phyloP scores from a whole-genome alignment of 2,113 vertebrate species.

The Syngnathus scovelli region DNA sequence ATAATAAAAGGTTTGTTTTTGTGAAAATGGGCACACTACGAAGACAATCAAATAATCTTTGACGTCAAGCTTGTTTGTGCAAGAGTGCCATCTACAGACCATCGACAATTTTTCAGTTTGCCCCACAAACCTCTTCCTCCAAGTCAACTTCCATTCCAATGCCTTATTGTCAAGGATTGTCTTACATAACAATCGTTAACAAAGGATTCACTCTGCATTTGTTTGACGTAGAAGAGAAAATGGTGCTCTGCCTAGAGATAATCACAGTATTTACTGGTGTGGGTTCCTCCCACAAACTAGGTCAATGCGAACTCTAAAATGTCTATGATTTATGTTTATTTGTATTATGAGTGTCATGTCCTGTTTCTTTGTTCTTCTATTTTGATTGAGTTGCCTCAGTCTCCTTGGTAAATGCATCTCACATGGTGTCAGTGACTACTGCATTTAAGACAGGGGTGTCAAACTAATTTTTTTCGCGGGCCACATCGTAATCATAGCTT shows the following conservation, averaged over 20 bases:
- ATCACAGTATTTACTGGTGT: constrained; percentile 45
- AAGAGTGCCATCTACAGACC: constrained; percentile 56
- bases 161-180: constrained; percentile 11
- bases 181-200: constrained; percentile 35
- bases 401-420: background rate
- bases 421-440: background rate
- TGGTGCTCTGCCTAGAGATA: constrained; percentile 29
- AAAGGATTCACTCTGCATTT: constrained; percentile 35
- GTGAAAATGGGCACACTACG: background rate
- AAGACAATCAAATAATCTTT: background rate
- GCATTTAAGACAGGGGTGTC: too few species aligned
- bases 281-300: constrained; percentile 37
- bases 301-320: constrained; percentile 38
- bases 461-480: too few species aligned
- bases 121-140: constrained; percentile 6
- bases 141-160: constrained; percentile 11
- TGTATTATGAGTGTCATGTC: constrained; percentile 9
- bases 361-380: background rate
- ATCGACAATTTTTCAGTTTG: background rate
- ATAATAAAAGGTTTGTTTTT: background rate
- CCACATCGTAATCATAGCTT: too few species aligned
- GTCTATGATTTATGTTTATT: constrained; percentile 22
- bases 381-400: background rate
- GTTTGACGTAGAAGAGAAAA: constrained; percentile 39
- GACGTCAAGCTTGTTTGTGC: constrained; percentile 18